Evolutionary conservation across 2,797 vertebrate genomes (phyloP).

Genomic region (Threskiornis aethiopicus): DNA sequence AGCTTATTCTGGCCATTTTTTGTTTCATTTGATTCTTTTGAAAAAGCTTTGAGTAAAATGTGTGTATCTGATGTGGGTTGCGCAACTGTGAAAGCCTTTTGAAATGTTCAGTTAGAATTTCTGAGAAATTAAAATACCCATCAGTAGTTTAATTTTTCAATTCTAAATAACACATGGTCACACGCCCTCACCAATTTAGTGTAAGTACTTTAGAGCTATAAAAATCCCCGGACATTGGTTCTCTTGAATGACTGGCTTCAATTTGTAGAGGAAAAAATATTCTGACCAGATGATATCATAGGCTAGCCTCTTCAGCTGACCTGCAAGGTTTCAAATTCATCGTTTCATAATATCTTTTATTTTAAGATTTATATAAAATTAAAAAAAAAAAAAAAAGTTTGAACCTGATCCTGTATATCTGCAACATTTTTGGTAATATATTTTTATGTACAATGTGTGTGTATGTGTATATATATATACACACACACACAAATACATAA

Average conservation of each 20-base stretch:
- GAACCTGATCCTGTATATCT: neutral
- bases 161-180: neutral
- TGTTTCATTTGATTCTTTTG: neutral
- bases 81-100: neutral
- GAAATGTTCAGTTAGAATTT: neutral
- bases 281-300: neutral
- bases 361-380: neutral
- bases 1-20: neutral
- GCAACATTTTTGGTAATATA: neutral
- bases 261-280: neutral
- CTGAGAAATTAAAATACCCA: neutral
- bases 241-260: neutral
- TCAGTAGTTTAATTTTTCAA: neutral
- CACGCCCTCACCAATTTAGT: neutral
- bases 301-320: neutral
- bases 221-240: neutral
- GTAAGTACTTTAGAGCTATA: neutral
- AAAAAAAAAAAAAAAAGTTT: neutral
- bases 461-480: fast-evolving
- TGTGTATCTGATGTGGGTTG: neutral
- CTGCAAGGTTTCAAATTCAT: neutral
- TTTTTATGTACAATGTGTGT: neutral
- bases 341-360: neutral
- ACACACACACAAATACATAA: too few relatives aligned
- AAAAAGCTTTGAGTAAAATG: neutral